Conservation (phyloP, 2,113 vertebrate genomes). For the Phodopus roborovskii region DNA sequence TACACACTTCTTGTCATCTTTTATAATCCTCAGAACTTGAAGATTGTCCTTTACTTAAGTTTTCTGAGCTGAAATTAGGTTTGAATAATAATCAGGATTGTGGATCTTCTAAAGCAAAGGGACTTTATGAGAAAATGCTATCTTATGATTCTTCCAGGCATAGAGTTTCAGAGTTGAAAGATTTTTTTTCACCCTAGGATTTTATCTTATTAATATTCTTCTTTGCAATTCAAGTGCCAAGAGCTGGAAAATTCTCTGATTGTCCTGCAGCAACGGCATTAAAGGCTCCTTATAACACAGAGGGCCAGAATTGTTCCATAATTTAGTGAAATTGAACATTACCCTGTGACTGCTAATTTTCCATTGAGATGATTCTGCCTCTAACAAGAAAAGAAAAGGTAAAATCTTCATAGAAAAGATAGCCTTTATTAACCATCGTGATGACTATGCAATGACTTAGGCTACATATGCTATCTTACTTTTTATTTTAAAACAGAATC, state of each 20-base stretch:
- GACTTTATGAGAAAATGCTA: conserved; percentile 81
- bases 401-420: conserved; percentile 70
- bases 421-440: conserved; percentile 33
- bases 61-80: conserved; percentile 78
- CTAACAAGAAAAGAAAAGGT: conserved; percentile 83
- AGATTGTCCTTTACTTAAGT: conserved; percentile 77
- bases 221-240: conserved; percentile 81
- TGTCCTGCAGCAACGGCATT: conserved; percentile 75
- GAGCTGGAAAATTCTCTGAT: conserved; percentile 75
- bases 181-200: conserved; percentile 76
- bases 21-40: conserved; percentile 79
- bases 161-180: conserved; percentile 79
- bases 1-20: conserved; percentile 76
- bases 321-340: conserved; percentile 76
- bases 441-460: conserved; percentile 71
- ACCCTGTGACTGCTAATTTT: conserved; percentile 81
- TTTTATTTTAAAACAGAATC: not conserved
- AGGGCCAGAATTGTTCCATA: conserved; percentile 67
- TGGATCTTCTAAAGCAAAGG: conserved; percentile 79
- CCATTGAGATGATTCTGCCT: conserved; percentile 83
- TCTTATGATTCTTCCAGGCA: conserved; percentile 78
- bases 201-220: conserved; percentile 84
- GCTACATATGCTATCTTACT: conserved; percentile 77
- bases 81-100: conserved; percentile 82
- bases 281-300: conserved; percentile 66